Conservation (phyloP, 2,113 vertebrate species). For the Caranx melampygus region DNA sequence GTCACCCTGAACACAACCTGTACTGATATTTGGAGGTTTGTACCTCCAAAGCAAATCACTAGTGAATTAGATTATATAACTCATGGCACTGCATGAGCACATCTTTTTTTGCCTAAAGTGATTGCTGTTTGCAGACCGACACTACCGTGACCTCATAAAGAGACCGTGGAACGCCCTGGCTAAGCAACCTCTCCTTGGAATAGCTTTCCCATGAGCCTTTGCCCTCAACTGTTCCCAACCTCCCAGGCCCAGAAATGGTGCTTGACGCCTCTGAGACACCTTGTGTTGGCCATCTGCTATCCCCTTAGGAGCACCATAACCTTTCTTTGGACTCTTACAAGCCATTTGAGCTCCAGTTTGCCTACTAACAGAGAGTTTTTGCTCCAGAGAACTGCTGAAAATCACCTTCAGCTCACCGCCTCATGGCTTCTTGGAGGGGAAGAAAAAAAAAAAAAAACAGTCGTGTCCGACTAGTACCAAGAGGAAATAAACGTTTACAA, state of each 20-base stretch:
- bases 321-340: conserved; percentile 40
- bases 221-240: conserved; percentile 58
- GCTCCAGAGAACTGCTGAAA: conserved; percentile 2
- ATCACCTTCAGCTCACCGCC: background rate
- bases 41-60: background rate
- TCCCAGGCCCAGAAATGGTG: conserved; percentile 44
- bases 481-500: conserved; percentile 43
- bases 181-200: conserved; percentile 66
- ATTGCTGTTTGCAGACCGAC: conserved; percentile 46
- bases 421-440: too few relatives aligned
- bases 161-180: conserved; percentile 53
- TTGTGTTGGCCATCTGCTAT: conserved; percentile 63
- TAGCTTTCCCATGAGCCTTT: conserved; percentile 73
- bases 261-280: conserved; percentile 56
- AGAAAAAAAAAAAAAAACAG: background rate
- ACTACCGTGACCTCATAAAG: conserved; percentile 69
- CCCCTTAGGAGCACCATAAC: conserved; percentile 33
- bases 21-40: background rate
- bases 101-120: background rate
- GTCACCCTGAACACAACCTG: background rate
- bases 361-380: conserved; percentile 23
- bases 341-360: conserved; percentile 13
- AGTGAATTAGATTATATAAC: background rate
- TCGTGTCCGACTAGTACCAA: conserved; percentile 3
- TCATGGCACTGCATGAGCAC: background rate